Evolutionary conservation across 2,888 invertebrate genomes (phyloP).

Genomic region (Quadroppia sp.): DNA sequence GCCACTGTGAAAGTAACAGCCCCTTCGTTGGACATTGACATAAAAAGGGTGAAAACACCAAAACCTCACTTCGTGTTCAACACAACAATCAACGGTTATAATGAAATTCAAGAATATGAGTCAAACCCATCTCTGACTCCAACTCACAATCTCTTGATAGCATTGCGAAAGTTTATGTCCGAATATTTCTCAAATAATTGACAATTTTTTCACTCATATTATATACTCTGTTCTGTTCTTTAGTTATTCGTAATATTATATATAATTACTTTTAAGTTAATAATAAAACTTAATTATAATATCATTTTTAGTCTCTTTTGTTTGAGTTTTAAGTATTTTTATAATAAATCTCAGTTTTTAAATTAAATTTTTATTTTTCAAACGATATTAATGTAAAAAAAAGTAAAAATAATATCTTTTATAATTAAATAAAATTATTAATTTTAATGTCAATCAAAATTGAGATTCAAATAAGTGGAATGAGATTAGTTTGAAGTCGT

Average conservation of each 20-base stretch:
- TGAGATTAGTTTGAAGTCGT: neutral
- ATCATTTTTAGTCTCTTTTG: too few species aligned
- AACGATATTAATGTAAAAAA: too few species aligned
- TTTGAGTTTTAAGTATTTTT: too few species aligned
- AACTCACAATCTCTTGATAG: neutral
- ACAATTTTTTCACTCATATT: neutral
- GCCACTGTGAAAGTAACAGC: neutral
- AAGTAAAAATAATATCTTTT: too few species aligned
- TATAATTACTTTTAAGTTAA: too few species aligned
- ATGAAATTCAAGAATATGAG: conserved; percentile 2
- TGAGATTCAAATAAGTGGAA: neutral
- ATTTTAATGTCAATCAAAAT: neutral
- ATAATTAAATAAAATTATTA: neutral
- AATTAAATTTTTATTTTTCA: too few species aligned
- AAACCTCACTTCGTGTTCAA: conserved; percentile 8
- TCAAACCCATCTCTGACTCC: neutral
- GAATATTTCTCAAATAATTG: neutral
- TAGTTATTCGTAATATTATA: too few species aligned
- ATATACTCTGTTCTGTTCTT: too few species aligned
- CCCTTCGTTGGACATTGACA: neutral
- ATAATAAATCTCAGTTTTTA: too few species aligned
- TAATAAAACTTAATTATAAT: too few species aligned
- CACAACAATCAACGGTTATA: conserved; percentile 16
- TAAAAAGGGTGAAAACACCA: neutral
- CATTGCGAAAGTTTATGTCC: neutral